Evolutionary conservation across 2,113 vertebrate genomes (phyloP).

Genomic region (Lophotis ruficrista): DNA sequence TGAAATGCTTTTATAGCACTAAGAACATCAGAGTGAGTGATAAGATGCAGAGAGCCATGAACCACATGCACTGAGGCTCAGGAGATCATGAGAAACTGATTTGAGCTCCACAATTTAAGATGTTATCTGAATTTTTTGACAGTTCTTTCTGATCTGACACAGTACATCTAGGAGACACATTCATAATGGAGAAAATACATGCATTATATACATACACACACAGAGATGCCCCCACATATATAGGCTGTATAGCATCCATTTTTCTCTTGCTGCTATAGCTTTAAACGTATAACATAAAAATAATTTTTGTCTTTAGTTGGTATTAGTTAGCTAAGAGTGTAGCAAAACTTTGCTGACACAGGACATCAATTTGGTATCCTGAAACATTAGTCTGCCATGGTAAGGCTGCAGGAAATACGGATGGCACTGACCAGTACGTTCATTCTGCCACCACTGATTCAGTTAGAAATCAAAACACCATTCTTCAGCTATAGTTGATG

Average conservation of each 20-base stretch:
- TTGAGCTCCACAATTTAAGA: not conserved
- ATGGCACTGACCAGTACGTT: not conserved
- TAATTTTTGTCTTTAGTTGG: not conserved
- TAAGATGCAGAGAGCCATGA: not conserved
- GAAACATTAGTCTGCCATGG: not conserved
- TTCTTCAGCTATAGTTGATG: not conserved
- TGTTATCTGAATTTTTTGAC: not conserved
- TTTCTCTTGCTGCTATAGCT: not conserved
- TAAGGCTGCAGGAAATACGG: not conserved
- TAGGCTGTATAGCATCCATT: not conserved
- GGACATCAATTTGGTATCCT: not conserved
- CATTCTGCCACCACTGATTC: not conserved
- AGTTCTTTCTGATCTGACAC: not conserved
- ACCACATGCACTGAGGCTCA: not conserved
- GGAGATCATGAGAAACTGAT: not conserved
- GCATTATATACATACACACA: not conserved
- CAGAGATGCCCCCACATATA: no score
- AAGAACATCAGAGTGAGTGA: not conserved
- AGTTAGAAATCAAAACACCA: not conserved
- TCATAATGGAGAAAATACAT: not conserved
- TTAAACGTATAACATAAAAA: not conserved
- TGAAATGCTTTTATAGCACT: not conserved
- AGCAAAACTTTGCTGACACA: not conserved
- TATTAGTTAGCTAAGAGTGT: not conserved
- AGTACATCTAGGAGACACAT: not conserved